Base-by-base conservation (phyloP, 2,797 vertebrate species). In the Chrosomus eos region DNA sequence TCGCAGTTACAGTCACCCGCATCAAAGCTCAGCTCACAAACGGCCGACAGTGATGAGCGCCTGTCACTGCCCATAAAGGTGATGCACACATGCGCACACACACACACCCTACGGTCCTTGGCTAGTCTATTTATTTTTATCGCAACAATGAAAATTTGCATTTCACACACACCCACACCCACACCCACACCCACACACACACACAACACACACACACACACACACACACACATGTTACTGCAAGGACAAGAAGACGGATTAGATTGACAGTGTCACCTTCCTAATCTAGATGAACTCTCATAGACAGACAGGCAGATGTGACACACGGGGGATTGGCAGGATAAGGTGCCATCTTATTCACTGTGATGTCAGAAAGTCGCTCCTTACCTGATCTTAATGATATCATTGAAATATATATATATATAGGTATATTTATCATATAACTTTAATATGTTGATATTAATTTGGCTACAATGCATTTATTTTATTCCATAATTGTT, bases 111-210 rank as follows among this genome's bases (percentile, higher is more conserved):
- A 92, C 90, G 73, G 91, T 91, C 91, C 91, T 89, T 88, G 92
- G 88, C 92, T 91, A 94, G 92, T 93, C 94, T 94, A 94, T 94
- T 95, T 96, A 95, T 96, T 95, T 95, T 95, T 95, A 95, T 95
- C 94, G 93, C 93, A 94, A 94, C 93, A 95, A 95, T 95, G 91
- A 92, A 95, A 95, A 95, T 95, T 95, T 92, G 94, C 93, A 94
- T 93, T 93, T 94, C 93, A 91, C 91, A 86, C 68, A 83, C 87
- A 86, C 62, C 73, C 43, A 53, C 60, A 14, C 70, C 45, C 53
- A 71, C 80, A 58, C 45, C 58, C 28, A n/a, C 8, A 23, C 21
- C 1, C 53, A 2, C 89, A 88, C 28, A n/a, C 8, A 23, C 21
- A 1, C 53, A 2, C 89, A 88, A 81, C 80, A 71, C 45, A 71